Percentiles rank a stretch among this genome's conserved stretches.
These are phyloP conservation scores for Ophion costatus DNA, from an alignment of 2,888 invertebrate genomes.

Conservation along the genomic window DNA sequence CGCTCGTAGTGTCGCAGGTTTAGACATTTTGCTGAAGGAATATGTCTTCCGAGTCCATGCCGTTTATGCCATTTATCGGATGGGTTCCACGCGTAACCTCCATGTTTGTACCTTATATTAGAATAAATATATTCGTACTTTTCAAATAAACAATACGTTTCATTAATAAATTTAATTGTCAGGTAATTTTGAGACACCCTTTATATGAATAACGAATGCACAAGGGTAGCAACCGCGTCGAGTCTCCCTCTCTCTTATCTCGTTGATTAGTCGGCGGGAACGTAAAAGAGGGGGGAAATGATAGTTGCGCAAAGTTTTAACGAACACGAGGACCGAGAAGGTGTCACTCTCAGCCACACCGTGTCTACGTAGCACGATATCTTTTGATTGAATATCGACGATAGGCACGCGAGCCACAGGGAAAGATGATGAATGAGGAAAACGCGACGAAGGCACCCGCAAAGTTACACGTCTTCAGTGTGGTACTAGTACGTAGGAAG, in stretches of 20 bases:
- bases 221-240: constrained; percentile 21
- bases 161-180: no score
- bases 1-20: no score
- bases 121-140: no score
- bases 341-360: background rate
- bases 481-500: background rate
- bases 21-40: no score
- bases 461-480: constrained; percentile 22
- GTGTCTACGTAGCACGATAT: constrained; percentile 11
- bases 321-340: constrained; percentile 28
- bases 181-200: no score
- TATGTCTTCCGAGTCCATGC: no score
- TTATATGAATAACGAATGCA: background rate
- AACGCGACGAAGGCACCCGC: background rate
- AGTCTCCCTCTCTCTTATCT: constrained; percentile 12
- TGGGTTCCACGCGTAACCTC: no score
- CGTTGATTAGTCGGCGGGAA: constrained; percentile 13
- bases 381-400: constrained; percentile 39
- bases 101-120: no score
- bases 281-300: constrained; percentile 11
- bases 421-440: constrained; percentile 24
- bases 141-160: no score
- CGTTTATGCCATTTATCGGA: no score
- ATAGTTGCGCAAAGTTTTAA: constrained; percentile 50
- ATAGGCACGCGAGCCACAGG: constrained; percentile 4